Evolutionary conservation across 2,113 vertebrate species (phyloP), one percentile per base, ranked within the genome.

Genomic region (Galeopterus variegatus): DNA sequence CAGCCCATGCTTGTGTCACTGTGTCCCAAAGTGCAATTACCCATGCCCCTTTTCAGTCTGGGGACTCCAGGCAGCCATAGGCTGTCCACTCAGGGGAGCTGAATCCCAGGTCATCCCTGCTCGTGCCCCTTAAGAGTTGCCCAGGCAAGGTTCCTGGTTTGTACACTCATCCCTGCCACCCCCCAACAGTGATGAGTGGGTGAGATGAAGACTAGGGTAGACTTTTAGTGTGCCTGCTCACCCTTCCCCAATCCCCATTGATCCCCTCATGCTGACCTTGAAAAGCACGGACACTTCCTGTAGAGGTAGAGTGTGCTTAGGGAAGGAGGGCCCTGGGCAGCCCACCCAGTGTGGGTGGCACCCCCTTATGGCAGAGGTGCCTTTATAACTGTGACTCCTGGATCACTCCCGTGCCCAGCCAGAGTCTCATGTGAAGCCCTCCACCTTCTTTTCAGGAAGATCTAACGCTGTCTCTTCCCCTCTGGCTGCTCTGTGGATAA

Each of bases 11-110:
- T 98, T 98, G 87, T 97, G 82, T 62, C 93, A 88, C 69, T 91
- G 72, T 98, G 98, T 97, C 98, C 98, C 94, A 94, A 99, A 99
- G 99, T 99, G 99, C 99, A 99, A 99, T 99, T 99, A 99, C 98
- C 98, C 54, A 24, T 96, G 97, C 94, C 72, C 13, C 98, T 97
- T 98, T 73, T 98, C 96, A 98, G 92, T 98, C 98, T 82, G 75
- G 62, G 58, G 41, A 84, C 8, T 23, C 88, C 67, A 12, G 1
- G 70, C 18, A 94, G 76, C 85, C 88, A 80, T 8, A 90, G 69
- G 75, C 54, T 83, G 87, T 88, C 86, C 97, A 98, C 98, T 98
- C 97, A 98, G 97, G 91, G 92, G 90, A 96, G 97, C 98, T 98
- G 96, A 97, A 93, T 97, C 93, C 81, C 92, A 94, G 95, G 89